Conservation (phyloP, 2,113 vertebrate species). For the Addax nasomaculatus region DNA sequence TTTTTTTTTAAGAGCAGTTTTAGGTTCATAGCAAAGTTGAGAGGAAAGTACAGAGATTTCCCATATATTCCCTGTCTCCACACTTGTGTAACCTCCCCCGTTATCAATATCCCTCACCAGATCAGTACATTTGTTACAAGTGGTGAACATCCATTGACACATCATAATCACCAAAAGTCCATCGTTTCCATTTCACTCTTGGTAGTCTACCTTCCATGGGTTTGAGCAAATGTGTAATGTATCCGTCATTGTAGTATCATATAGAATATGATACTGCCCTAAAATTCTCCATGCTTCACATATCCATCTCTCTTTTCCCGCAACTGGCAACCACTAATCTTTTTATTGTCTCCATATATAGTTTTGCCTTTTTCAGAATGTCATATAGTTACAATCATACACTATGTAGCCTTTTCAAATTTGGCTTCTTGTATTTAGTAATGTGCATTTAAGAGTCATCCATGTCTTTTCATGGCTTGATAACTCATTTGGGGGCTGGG, state of each 20-base stretch:
- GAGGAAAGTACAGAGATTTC: not conserved
- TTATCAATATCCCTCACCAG: not conserved
- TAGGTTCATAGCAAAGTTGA: not conserved
- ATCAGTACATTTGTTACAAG: not conserved
- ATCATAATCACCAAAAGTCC: not conserved
- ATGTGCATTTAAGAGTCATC: not conserved
- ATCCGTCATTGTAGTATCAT: not conserved
- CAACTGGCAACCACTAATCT: not conserved
- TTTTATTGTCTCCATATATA: not conserved
- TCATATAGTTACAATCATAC: not conserved
- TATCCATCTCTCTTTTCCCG: not conserved
- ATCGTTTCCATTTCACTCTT: not conserved
- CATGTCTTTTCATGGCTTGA: not conserved
- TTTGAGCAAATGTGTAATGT: not conserved
- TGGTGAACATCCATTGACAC: not conserved
- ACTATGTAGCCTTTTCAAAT: not conserved
- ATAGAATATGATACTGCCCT: not conserved
- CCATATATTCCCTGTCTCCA: not conserved
- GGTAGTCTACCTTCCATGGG: not conserved
- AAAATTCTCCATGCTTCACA: not conserved
- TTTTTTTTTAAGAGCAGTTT: not conserved
- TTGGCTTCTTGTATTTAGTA: not conserved
- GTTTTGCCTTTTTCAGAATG: not conserved
- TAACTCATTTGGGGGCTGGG: not conserved
- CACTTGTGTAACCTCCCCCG: not conserved